phyloP scores from a whole-genome alignment of 2,888 invertebrate species.

The Philereme transversata region DNA sequence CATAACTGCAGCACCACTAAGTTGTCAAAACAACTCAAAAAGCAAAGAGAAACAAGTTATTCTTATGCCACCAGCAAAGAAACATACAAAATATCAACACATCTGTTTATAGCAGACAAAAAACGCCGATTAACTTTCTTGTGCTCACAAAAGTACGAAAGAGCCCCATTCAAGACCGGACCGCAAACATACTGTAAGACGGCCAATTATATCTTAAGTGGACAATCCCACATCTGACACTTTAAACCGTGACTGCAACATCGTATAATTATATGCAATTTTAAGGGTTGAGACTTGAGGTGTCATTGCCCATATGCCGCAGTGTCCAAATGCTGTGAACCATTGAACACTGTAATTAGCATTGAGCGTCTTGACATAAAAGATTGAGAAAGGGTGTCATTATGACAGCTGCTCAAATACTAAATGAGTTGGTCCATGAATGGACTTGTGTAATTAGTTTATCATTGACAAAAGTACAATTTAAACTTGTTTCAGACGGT shows the following conservation, averaged over 20 bases:
- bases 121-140: slow-evolving; percentile 46
- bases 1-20: slow-evolving; percentile 12
- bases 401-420: slow-evolving; percentile 40
- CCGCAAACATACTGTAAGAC: slow-evolving; percentile 49
- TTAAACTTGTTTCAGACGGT: too few species aligned
- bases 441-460: slow-evolving; percentile 6
- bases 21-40: slow-evolving; percentile 11
- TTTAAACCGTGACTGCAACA: slow-evolving; percentile 70
- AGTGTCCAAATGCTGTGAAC: slow-evolving; percentile 50
- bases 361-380: slow-evolving; percentile 36
- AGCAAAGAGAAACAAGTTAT: neutral
- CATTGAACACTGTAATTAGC: slow-evolving; percentile 40
- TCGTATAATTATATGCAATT: slow-evolving; percentile 73
- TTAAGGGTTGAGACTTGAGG: slow-evolving; percentile 62
- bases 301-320: slow-evolving; percentile 73
- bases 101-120: slow-evolving; percentile 36
- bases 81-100: slow-evolving; percentile 25
- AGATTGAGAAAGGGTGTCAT: slow-evolving; percentile 43
- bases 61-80: slow-evolving; percentile 11
- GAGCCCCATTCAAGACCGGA: slow-evolving; percentile 58
- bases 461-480: slow-evolving; percentile 5
- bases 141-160: slow-evolving; percentile 53
- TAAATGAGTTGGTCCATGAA: slow-evolving; percentile 1
- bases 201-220: slow-evolving; percentile 64
- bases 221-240: slow-evolving; percentile 79